Evolutionary conservation across 2,113 vertebrate species (phyloP).

Genomic region (Sphaerodactylus townsendi): DNA sequence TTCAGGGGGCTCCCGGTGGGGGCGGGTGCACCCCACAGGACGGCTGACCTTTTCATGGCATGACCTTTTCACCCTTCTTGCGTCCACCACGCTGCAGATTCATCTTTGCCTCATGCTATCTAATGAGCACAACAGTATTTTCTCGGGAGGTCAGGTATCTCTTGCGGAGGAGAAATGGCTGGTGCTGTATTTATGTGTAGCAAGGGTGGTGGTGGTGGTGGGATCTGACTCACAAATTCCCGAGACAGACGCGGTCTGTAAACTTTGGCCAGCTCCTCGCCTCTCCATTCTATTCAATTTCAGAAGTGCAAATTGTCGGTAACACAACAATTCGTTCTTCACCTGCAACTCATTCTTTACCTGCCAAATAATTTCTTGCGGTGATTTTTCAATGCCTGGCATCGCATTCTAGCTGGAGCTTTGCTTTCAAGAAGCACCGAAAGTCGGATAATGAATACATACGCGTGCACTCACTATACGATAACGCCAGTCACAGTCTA

Average conservation of each 20-base stretch:
- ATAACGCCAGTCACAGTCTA: not conserved
- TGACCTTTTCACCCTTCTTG: too few relatives aligned
- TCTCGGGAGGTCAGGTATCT: not conserved
- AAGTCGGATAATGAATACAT: too few relatives aligned
- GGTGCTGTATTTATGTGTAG: slow-evolving; percentile 19
- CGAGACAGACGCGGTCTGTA: not conserved
- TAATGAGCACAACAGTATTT: not conserved
- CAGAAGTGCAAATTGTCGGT: not conserved
- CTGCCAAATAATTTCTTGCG: not conserved
- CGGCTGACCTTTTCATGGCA: too few relatives aligned
- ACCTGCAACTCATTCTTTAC: not conserved
- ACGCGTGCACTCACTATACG: not conserved
- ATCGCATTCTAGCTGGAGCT: not conserved
- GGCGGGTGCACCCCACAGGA: too few relatives aligned
- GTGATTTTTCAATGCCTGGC: not conserved
- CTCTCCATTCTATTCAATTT: not conserved
- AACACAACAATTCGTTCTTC: not conserved
- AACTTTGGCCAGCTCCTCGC: not conserved
- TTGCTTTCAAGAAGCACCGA: not conserved
- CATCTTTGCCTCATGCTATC: not conserved
- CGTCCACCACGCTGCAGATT: too few relatives aligned
- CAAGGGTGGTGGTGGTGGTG: not conserved
- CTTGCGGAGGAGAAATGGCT: slow-evolving; percentile 15
- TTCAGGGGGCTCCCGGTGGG: too few relatives aligned
- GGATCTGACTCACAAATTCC: not conserved